phyloP scores from a whole-genome alignment of 2,113 vertebrate species.

The Cyanocitta stelleri region DNA sequence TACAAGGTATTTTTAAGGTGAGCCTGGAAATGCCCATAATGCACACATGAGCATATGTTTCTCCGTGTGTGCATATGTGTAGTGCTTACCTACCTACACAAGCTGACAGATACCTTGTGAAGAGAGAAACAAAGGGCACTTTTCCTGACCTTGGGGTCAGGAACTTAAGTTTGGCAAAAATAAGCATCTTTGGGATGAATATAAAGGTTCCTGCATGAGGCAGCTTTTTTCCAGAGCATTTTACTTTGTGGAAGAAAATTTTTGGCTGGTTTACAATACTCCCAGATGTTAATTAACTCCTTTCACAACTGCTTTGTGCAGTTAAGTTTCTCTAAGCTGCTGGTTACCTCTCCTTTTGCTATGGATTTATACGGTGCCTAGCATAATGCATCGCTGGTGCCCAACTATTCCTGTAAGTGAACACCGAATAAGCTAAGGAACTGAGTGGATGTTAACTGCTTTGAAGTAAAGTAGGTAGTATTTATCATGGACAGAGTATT shows the following conservation, averaged over 20 bases:
- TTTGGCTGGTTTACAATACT: neutral
- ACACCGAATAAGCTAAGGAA: neutral
- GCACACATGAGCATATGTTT: neutral
- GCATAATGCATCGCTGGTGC: neutral
- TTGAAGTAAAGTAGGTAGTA: constrained; percentile 11
- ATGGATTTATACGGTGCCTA: neutral
- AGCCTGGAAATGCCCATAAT: neutral
- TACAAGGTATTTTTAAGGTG: neutral
- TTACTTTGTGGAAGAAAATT: neutral
- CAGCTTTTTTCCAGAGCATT: neutral
- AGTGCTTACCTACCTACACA: neutral
- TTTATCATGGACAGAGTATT: neutral
- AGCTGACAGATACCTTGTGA: neutral
- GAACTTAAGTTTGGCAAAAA: constrained; percentile 36
- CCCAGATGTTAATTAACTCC: neutral
- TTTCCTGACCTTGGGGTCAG: neutral
- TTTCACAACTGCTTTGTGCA: neutral
- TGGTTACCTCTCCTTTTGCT: neutral
- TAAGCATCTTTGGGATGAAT: neutral
- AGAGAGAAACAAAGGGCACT: neutral
- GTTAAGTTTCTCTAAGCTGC: neutral
- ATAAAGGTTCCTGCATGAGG: neutral
- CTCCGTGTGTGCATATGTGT: neutral
- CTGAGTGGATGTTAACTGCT: neutral
- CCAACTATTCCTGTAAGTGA: neutral